phyloP scores from a whole-genome alignment of 2,888 invertebrate genomes.

The Eubasilissa splendida region DNA sequence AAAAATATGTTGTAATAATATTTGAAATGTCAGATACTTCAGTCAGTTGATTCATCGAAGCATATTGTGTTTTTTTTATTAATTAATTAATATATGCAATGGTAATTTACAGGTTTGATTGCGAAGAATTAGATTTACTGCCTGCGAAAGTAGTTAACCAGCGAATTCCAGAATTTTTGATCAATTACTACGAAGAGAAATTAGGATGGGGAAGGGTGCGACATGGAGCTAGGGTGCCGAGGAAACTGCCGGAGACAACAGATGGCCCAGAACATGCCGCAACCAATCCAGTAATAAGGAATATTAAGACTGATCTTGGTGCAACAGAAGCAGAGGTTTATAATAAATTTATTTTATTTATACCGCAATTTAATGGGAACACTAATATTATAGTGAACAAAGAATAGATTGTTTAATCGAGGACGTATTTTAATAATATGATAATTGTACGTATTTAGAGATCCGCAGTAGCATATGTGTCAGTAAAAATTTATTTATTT shows the following conservation, averaged over 20 bases:
- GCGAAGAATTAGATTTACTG: constrained; percentile 78
- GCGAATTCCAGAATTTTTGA: constrained; percentile 76
- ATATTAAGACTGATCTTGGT: constrained; percentile 20
- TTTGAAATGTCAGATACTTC: no score
- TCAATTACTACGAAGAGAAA: constrained; percentile 75
- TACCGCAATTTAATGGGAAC: no score
- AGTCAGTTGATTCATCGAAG: no score
- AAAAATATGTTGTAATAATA: no score
- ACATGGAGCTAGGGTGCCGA: constrained; percentile 48
- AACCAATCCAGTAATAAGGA: neutral
- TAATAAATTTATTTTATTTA: neutral
- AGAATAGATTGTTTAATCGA: no score
- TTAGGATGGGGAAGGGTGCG: constrained; percentile 45
- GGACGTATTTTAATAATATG: no score
- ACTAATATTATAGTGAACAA: no score
- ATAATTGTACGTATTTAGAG: no score
- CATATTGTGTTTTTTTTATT: no score
- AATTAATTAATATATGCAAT: no score
- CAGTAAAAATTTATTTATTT: no score
- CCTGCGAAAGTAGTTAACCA: constrained; percentile 75
- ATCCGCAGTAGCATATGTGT: no score
- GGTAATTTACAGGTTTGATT: constrained; percentile 67
- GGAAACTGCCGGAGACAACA: constrained; percentile 52
- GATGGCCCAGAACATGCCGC: constrained; percentile 21
- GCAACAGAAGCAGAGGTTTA: constrained; percentile 29